These are phyloP conservation scores for Isoperla grammatica DNA, from an alignment of 2,888 invertebrate genomes.

Conservation along the genomic window DNA sequence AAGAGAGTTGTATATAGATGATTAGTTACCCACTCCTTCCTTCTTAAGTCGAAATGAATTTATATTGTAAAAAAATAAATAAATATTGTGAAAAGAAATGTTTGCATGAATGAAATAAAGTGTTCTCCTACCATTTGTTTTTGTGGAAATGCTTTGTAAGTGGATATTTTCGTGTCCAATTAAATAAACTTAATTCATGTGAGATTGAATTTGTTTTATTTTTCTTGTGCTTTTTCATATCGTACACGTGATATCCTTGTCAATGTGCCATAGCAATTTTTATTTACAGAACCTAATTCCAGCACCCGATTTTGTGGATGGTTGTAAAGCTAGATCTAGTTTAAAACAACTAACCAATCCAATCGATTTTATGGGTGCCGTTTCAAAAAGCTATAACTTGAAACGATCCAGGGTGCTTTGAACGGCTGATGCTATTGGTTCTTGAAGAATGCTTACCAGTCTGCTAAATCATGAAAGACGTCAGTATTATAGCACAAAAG, in stretches of 20 bases:
- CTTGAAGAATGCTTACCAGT: too few relatives aligned
- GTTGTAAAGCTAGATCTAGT: not conserved
- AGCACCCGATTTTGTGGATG: too few relatives aligned
- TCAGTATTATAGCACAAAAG: too few relatives aligned
- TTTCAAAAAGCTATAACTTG: not conserved
- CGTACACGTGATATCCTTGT: too few relatives aligned
- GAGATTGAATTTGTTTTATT: not conserved
- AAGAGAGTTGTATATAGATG: conserved; percentile 81
- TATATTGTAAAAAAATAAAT: conserved; percentile 29
- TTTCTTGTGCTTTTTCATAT: too few relatives aligned
- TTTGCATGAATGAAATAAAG: conserved; percentile 10
- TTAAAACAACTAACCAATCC: conserved; percentile 13
- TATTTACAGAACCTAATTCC: too few relatives aligned
- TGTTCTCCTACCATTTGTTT: not conserved
- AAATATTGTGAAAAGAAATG: conserved; percentile 12
- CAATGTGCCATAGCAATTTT: too few relatives aligned
- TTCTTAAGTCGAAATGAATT: conserved; percentile 15
- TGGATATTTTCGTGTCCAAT: not conserved
- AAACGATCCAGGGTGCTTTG: too few relatives aligned
- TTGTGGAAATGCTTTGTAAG: not conserved
- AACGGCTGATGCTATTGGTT: too few relatives aligned
- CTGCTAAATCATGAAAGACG: too few relatives aligned
- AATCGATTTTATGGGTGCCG: conserved; percentile 8
- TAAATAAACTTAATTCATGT: not conserved
- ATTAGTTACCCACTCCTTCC: conserved; percentile 6